Base-by-base conservation (phyloP, 1,140 invertebrate genomes). In the Maconellicoccus hirsutus region DNA sequence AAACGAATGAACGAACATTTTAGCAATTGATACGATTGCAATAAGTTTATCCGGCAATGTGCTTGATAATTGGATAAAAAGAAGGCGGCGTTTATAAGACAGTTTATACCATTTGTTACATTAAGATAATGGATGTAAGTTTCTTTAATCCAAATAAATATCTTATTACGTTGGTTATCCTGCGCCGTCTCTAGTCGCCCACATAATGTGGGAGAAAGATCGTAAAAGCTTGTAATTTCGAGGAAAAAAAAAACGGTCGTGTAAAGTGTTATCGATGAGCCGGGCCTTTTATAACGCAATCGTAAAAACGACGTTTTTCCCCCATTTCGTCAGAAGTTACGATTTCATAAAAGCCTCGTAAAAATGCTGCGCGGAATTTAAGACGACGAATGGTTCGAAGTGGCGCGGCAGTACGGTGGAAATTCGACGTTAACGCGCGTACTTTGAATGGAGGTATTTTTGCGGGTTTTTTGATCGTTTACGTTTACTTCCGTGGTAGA, bases 61-160 rank as follows among this genome's bases (percentile, higher is more conserved):
- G 42, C 42, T 52, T 16, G 42, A 52, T 52, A 52, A 52, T 52
- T 52, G 42, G 10, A 52, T 52, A 52, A 19, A 52, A 52, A 52
- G 42, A 14, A 19, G 42, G 42, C n/a, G 42, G 42, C 42, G 42
- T 52, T 52, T 52, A 52, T 52, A 52, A 52, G 42, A 52, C 42
- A 52, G 42, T 52, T 52, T 52, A 52, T 52, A 52, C 42, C 42
- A 14, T 16, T 52, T 52, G 42, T 52, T 52, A 52, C 42, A 52
- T 52, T 52, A 52, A 52, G 42, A 52, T 52, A 52, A 52, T 52
- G 42, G 42, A 52, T 52, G 42, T 52, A 52, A 52, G 42, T 52
- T 52, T 52, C 42, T 52, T 52, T 52, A 52, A 52, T 52, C 42
- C 42, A 52, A 52, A 52, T 52, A 52, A 52, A 52, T 52, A 52